Conservation (phyloP, 2,113 vertebrate genomes). For the Chitala chitala region DNA sequence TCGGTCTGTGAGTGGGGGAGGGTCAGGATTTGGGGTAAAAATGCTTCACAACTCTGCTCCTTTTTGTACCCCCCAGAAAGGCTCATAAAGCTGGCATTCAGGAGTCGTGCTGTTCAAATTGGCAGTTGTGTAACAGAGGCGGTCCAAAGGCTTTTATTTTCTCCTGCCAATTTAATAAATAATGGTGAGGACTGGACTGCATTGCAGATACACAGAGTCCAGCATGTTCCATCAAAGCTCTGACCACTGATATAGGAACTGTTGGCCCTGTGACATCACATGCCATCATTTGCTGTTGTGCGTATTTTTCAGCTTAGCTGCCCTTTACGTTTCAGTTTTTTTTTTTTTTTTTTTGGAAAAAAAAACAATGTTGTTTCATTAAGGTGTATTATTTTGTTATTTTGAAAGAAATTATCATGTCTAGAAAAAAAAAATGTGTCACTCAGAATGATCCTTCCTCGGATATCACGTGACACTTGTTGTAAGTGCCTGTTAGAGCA, state of each 20-base stretch:
- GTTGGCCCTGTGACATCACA: background rate
- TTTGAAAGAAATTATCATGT: too few relatives aligned
- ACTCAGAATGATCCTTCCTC: too few relatives aligned
- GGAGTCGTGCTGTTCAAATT: too few relatives aligned
- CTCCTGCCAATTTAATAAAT: background rate
- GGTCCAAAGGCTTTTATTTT: background rate
- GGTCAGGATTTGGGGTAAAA: background rate
- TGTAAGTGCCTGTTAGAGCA: too few relatives aligned
- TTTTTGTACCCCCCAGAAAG: too few relatives aligned
- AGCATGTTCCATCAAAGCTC: too few relatives aligned
- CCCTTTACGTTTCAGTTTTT: background rate
- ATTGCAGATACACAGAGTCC: background rate
- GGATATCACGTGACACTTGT: too few relatives aligned
- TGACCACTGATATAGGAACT: background rate
- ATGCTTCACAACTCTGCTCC: too few relatives aligned
- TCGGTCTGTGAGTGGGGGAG: background rate
- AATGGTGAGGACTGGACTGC: slow-evolving; percentile 1
- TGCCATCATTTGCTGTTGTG: background rate
- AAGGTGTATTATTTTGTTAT: too few relatives aligned
- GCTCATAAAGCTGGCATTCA: background rate
- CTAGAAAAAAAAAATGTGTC: too few relatives aligned
- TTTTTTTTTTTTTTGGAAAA: too few relatives aligned
- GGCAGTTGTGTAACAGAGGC: background rate
- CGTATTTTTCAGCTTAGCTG: background rate
- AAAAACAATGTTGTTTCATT: too few relatives aligned